Conservation (phyloP, 2,888 invertebrate species). For the Trichopria drosophilae region DNA sequence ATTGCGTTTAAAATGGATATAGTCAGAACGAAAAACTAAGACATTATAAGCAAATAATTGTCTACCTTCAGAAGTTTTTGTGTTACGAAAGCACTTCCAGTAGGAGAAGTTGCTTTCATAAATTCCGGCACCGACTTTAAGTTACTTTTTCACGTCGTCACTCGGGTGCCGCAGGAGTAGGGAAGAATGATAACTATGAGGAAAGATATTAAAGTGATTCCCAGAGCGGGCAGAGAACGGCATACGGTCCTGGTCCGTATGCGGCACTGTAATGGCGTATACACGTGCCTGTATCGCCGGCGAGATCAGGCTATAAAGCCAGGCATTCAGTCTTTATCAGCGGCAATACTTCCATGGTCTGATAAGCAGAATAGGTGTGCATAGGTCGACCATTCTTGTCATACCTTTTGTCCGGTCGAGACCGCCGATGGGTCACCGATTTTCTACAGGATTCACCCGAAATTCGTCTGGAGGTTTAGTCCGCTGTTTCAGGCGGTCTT, state of each 20-base stretch:
- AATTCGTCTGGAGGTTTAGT: too few species aligned
- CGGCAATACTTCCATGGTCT: conserved; percentile 47
- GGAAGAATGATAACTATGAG: conserved; percentile 35
- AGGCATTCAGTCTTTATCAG: conserved; percentile 53
- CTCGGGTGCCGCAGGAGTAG: conserved; percentile 3
- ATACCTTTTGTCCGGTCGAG: conserved; percentile 45
- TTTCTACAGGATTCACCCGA: conserved; percentile 41
- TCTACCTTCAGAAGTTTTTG: too few species aligned
- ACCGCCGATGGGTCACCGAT: conserved; percentile 42
- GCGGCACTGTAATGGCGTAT: too few species aligned
- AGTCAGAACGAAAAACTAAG: too few species aligned
- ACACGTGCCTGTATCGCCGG: conserved; percentile 44
- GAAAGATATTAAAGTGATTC: conserved; percentile 42
- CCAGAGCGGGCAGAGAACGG: conserved; percentile 26
- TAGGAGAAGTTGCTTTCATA: too few species aligned
- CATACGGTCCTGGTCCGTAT: too few species aligned
- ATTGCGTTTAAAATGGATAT: too few species aligned
- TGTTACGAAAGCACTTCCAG: too few species aligned
- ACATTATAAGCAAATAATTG: too few species aligned
- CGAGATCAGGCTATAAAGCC: conserved; percentile 52
- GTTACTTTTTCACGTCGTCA: conserved; percentile 18
- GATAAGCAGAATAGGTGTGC: conserved; percentile 53
- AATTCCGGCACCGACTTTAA: neutral
- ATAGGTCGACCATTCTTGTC: conserved; percentile 50
- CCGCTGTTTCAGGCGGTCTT: too few species aligned